Base-by-base conservation (phyloP, 2,888 invertebrate genomes). In the Tinea pellionella region DNA sequence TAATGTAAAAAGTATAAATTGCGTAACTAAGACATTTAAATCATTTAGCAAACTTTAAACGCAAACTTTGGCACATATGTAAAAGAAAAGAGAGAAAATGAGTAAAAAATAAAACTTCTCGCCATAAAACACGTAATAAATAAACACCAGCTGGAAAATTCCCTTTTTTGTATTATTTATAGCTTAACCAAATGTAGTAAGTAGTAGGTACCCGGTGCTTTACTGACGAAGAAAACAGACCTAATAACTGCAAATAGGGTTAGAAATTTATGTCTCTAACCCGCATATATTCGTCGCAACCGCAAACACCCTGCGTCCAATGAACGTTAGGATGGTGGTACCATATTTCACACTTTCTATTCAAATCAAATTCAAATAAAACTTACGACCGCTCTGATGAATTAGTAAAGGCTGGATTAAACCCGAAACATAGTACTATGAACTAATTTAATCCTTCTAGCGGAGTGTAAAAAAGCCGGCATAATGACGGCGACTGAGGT, bases 221-320 rank as follows among this genome's bases (percentile, higher is more conserved):
- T 47, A 6, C 16, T 6, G 47, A 47, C 53, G 53, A 53, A 53
- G 53, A 18, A 53, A 53, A 53, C 53, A 24, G 19, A 24, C 19
- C 53, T 53, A 53, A 53, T 53, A 53, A 53, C 53, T 53, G 53
- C 18, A 24, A 53, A 53, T 53, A 47, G 53, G 53, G 53, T 53
- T 53, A 24, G 53, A 53, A 53, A 53, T 53, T 53, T 53, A 53
- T 53, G 53, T 53, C 19, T 53, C 24, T 24, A 19, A 53, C 53
- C 53, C 53, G 53, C 53, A 53, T 53, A 47, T 47, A 53, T 53
- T 53, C 16, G 24, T 24, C 53, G 16, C 53, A 53, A 53, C 19
- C 19, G 24, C 53, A 18, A 7, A 53, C 53, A 53, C 19, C 4
- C 24, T 53, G 53, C 6, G 16, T 53, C 53, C 53, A 4, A 9